Evolutionary conservation across 1,140 invertebrate genomes (phyloP), one percentile per base, ranked within the genome.

Genomic region (Euwallacea similis): DNA sequence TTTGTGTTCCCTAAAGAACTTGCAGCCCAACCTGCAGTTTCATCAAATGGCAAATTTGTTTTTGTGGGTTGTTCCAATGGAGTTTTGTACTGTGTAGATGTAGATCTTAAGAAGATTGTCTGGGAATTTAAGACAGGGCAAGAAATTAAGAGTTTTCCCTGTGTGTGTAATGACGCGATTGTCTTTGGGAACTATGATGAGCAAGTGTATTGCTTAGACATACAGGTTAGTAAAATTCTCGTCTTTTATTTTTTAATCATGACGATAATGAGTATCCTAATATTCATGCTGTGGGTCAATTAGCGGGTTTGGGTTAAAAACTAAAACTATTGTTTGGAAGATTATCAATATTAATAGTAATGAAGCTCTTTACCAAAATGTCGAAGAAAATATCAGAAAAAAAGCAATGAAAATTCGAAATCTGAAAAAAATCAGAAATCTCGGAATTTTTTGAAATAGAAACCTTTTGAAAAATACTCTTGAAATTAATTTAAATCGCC

Each of bases 151-250:
- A 47, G 42, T 55, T n/a, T 44, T 15, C 16, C 65, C 10, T 44
- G 56, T 42, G 6, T 67, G 3, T 62, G 62, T 21, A 43, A 16
- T 42, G 13, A 33, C 9, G 11, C 15, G 7, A 10, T 72, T 2
- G 43, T 64, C 15, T 72, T 72, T 63, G 71, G 64, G 10, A 67
- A 64, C 1, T 72, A 72, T 68, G 60, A 68, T 41, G 16, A 16
- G 2, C 44, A 7, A 21, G 7, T 67, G 16, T 68, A 72, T 56
- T 67, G 58, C n/a, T 33, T 67, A 47, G 10, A 6, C 13, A 13
- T 42, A 11, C 6, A 60, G 63, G 63, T 72, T 54, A 54, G 53
- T 7, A 46, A 33, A 33, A 0, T 58, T 60, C 15, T 7, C 2
- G 13, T 55, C 16, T 43, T 33, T 50, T 8, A 15, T 13, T 62